Evolutionary conservation across 2,888 invertebrate species (phyloP).

Genomic region (Aporophyla nigra): DNA sequence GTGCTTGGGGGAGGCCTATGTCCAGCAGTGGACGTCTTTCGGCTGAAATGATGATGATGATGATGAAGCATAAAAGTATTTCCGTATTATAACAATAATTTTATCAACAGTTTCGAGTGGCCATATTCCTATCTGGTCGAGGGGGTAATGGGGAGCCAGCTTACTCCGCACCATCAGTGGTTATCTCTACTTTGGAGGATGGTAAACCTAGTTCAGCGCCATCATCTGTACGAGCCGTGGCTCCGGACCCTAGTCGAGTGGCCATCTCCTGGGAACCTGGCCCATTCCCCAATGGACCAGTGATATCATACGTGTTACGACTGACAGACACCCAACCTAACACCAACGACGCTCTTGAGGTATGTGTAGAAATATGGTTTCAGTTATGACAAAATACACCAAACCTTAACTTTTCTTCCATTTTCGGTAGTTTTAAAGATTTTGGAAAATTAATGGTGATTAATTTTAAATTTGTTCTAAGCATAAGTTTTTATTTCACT

Average conservation of each 20-base stretch:
- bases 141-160: slow-evolving; percentile 93
- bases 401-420: not conserved
- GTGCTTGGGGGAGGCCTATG: no score
- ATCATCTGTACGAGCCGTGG: slow-evolving; percentile 93
- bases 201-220: slow-evolving; percentile 95
- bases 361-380: slow-evolving; percentile 70
- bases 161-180: slow-evolving; percentile 94
- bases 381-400: not conserved
- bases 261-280: slow-evolving; percentile 97
- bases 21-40: no score
- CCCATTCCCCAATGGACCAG: slow-evolving; percentile 96
- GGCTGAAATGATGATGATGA: no score
- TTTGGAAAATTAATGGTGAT: not conserved
- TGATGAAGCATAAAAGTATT: not conserved
- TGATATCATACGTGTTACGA: slow-evolving; percentile 95
- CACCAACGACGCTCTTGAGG: slow-evolving; percentile 92
- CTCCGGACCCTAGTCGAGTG: slow-evolving; percentile 95
- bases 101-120: slow-evolving; percentile 94
- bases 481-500: not conserved
- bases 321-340: slow-evolving; percentile 91
- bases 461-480: not conserved
- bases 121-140: slow-evolving; percentile 94
- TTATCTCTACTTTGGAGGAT: slow-evolving; percentile 94
- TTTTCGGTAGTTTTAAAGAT: not conserved
- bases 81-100: not conserved